Conservation (phyloP, 2,797 vertebrate species). For the Amblyopsis hoosieri region DNA sequence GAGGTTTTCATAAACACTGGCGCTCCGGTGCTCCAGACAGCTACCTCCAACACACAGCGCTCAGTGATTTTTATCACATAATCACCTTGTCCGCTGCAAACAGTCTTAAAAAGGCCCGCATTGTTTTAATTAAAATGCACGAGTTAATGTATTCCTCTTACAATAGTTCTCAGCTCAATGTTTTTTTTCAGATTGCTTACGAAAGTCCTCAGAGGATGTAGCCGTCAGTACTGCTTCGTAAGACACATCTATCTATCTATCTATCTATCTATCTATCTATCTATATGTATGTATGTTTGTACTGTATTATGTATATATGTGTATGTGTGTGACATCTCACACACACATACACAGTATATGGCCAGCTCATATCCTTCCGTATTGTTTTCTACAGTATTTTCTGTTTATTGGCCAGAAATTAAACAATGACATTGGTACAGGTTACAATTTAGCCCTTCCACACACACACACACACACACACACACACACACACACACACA, state of each 20-base stretch:
- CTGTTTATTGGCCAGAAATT: neutral
- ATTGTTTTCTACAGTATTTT: neutral
- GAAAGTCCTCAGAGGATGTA: constrained; percentile 1
- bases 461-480: neutral
- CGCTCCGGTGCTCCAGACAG: too few relatives aligned
- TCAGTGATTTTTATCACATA: constrained; percentile 27
- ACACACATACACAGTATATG: too few relatives aligned
- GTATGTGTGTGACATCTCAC: constrained; percentile 1
- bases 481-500: neutral
- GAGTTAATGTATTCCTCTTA: constrained; percentile 40
- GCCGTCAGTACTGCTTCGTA: constrained; percentile 3
- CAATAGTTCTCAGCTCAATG: constrained; percentile 25
- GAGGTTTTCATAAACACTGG: too few relatives aligned
- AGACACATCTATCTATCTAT: neutral
- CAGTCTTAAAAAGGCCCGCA: constrained; percentile 31
- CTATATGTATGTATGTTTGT: constrained; percentile 1
- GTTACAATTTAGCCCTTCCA: constrained; percentile 47
- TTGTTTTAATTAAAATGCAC: constrained; percentile 54
- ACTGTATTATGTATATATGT: neutral
- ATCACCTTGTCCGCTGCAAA: neutral
- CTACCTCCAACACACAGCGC: constrained; percentile 10
- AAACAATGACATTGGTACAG: constrained; percentile 42
- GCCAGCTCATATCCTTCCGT: neutral
- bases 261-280: constrained; percentile 9
- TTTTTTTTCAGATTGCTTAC: constrained; percentile 39